Conservation (phyloP, 2,888 invertebrate species). For the Dexiosoma caninum region DNA sequence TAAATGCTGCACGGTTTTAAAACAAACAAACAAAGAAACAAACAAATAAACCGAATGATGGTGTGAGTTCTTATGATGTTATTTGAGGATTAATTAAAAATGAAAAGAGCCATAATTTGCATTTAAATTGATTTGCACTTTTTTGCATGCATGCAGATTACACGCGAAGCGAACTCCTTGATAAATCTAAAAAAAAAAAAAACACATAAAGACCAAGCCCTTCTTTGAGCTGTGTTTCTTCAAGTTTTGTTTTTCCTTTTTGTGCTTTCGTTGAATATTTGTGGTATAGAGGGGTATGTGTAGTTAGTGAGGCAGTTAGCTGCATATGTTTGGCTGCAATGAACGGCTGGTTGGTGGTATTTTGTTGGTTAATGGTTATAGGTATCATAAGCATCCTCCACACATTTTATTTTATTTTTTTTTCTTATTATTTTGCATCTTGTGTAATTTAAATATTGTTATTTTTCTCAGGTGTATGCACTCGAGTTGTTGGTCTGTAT, state of each 20-base stretch:
- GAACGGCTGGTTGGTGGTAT: slow-evolving; percentile 25
- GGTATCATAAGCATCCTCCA: slow-evolving; percentile 59
- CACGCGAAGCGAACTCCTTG: slow-evolving; percentile 25
- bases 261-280: neutral
- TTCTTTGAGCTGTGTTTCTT: slow-evolving; percentile 24
- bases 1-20: neutral
- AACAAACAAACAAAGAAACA: neutral
- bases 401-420: slow-evolving; percentile 36
- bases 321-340: slow-evolving; percentile 20
- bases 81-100: slow-evolving; percentile 58
- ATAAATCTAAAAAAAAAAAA: slow-evolving; percentile 30
- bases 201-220: slow-evolving; percentile 52
- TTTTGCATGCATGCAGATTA: slow-evolving; percentile 25
- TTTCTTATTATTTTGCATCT: neutral
- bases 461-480: slow-evolving; percentile 44
- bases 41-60: neutral
- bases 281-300: neutral
- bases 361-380: slow-evolving; percentile 51
- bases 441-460: slow-evolving; percentile 44
- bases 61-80: slow-evolving; percentile 45
- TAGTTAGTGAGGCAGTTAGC: slow-evolving; percentile 3
- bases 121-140: slow-evolving; percentile 61
- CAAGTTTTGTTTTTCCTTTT: neutral
- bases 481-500: neutral
- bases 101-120: slow-evolving; percentile 57